Evolutionary conservation across 1,140 invertebrate genomes (phyloP).

Genomic region (Agrilus planipennis): DNA sequence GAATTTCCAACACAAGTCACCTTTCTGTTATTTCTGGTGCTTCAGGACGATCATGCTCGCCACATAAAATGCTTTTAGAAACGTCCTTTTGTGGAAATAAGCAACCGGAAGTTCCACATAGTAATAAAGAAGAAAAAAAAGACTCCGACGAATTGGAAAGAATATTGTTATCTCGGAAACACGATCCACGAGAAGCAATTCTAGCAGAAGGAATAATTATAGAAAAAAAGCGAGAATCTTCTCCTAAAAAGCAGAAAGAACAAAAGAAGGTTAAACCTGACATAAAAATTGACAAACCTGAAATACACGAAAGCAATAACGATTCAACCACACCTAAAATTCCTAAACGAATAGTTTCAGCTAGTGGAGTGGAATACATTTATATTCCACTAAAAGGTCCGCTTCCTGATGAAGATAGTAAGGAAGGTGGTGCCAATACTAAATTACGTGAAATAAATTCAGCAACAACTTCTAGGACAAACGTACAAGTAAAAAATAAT

Average conservation of each 20-base stretch:
- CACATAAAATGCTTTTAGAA: constrained; percentile 76
- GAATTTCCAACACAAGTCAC: constrained; percentile 40
- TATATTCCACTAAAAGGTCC: constrained; percentile 34
- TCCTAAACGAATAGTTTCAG: constrained; percentile 22
- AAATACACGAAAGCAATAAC: constrained; percentile 13
- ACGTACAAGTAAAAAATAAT: constrained; percentile 4
- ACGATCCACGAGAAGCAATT: constrained; percentile 43
- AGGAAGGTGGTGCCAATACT: not conserved
- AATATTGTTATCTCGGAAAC: constrained; percentile 45
- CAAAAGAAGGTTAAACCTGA: constrained; percentile 17
- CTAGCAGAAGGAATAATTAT: constrained; percentile 41
- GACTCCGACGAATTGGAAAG: constrained; percentile 51
- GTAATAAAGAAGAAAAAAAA: constrained; percentile 36
- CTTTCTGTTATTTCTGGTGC: constrained; percentile 53
- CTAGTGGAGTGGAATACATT: constrained; percentile 31
- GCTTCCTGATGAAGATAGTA: constrained; percentile 21
- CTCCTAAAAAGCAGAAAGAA: constrained; percentile 16
- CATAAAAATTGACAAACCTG: constrained; percentile 21
- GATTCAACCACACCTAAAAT: constrained; percentile 12
- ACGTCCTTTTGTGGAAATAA: constrained; percentile 81
- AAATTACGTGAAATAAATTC: constrained; percentile 11
- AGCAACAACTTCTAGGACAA: constrained; percentile 6
- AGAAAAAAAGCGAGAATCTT: constrained; percentile 6
- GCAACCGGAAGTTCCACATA: constrained; percentile 38
- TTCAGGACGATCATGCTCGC: constrained; percentile 69